Evolutionary conservation across 2,797 vertebrate species (phyloP).

Genomic region (Simalia tracyae): DNA sequence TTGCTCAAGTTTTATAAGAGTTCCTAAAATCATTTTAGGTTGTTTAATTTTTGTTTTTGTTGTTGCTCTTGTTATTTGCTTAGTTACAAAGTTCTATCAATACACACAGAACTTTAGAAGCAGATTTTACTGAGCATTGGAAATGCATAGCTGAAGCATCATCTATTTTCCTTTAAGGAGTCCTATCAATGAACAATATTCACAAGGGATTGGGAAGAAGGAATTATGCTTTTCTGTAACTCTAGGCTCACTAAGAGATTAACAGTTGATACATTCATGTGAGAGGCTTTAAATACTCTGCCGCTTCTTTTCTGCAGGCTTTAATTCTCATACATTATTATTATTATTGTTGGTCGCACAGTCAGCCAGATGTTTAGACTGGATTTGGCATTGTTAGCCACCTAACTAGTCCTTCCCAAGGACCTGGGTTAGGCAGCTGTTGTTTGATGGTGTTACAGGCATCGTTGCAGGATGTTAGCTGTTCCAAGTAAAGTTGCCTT

Average conservation of each 20-base stretch:
- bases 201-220: slow-evolving; percentile 18
- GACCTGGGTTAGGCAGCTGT: too few species aligned
- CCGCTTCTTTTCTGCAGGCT: background rate
- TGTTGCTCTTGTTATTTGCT: background rate
- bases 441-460: too few species aligned
- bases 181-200: background rate
- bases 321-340: background rate
- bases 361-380: too few species aligned
- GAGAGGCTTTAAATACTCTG: slow-evolving; percentile 11
- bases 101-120: background rate
- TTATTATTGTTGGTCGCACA: too few species aligned
- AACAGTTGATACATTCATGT: slow-evolving; percentile 1
- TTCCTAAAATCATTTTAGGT: slow-evolving; percentile 10
- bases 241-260: background rate
- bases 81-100: background rate
- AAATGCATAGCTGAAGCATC: background rate
- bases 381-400: too few species aligned
- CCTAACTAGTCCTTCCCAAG: too few species aligned
- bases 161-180: slow-evolving; percentile 5
- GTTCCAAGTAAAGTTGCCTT: too few species aligned
- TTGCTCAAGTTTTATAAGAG: slow-evolving; percentile 3
- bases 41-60: background rate
- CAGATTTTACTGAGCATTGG: background rate
- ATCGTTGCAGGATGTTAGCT: too few species aligned
- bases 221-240: slow-evolving; percentile 13